A percentile compares a stretch with the other conserved stretches of the same genome.
Evolutionary conservation across 2,797 vertebrate species (phyloP).

Genomic region (Urosaurus nigricauda): DNA sequence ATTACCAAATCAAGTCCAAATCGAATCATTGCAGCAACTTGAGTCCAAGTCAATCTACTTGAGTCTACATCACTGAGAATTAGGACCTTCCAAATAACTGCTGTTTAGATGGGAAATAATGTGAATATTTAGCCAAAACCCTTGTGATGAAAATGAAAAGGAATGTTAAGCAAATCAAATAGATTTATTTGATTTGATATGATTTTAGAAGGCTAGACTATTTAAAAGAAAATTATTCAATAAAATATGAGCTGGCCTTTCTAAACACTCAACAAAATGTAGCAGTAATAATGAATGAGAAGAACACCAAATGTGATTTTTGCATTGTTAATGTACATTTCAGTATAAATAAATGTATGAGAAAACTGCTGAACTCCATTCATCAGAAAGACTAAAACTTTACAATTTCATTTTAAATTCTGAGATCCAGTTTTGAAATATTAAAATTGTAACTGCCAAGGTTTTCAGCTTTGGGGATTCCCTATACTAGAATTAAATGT

Average conservation of each 20-base stretch:
- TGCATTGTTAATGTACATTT: background rate
- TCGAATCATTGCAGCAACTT: too few relatives aligned
- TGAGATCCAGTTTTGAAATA: too few relatives aligned
- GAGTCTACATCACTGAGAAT: too few relatives aligned
- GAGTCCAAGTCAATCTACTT: too few relatives aligned
- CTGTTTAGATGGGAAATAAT: background rate
- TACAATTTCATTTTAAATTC: too few relatives aligned
- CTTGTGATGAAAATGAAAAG: background rate
- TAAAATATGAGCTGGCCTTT: background rate
- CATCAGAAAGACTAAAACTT: too few relatives aligned
- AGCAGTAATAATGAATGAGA: background rate
- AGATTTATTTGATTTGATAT: background rate
- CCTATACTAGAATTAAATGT: too few relatives aligned
- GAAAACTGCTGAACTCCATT: too few relatives aligned
- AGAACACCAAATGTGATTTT: background rate
- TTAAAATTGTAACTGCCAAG: too few relatives aligned
- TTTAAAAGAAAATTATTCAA: background rate
- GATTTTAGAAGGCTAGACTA: background rate
- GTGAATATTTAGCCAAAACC: background rate
- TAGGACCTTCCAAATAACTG: background rate
- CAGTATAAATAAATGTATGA: background rate
- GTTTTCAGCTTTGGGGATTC: too few relatives aligned
- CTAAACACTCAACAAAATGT: background rate
- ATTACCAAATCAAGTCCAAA: too few relatives aligned
- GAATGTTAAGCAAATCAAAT: background rate